Base-by-base conservation (phyloP, 1,140 invertebrate species). In the Myzus persicae region DNA sequence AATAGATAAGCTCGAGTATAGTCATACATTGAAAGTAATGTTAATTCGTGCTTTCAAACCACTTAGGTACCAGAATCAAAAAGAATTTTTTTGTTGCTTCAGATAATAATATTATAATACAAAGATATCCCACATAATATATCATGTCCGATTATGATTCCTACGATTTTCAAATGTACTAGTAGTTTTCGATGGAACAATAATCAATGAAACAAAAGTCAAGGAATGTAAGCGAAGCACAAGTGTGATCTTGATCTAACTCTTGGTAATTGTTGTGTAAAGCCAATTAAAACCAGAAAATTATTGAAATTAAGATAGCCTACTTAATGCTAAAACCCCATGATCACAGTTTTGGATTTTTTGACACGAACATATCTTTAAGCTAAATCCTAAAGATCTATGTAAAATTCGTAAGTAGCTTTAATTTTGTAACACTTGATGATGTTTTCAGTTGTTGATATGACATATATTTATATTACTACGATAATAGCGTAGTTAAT, bases 251-350 rank as follows among this genome's bases (percentile, higher is more conserved):
- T 67, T n/a, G 11, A 67, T 67, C 11, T 26, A 67, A 18, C 59
- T 67, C 14, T n/a, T 67, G 31, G 3, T 67, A 67, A 67, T n/a
- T 67, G 31, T 67, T n/a, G 1, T n/a, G 31, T 67, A 24, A 67
- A 67, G 18, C 3, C 14, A 67, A 4, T 4, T 67, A 0, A 0
- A n/a, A 67, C 18, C 59, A n/a, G 11, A 67, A 67, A 67, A n/a
- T 67, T 67, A 67, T n/a, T 67, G n/a, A 67, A 67, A 67, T n/a
- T 67, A 67, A 67, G 5, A 67, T 31, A n/a, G 11, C 8, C 2
- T 5, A 11, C 9, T 9, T 11, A 2, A 31, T 4, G 0, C 0
- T 59, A 59, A 31, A 26, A 9, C 26, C 2, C 3, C 2, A 3
- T 31, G 2, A 14, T 31, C 24, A 26, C 6, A 59, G 9, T 14